phyloP scores from a whole-genome alignment of 1,140 invertebrate genomes.

The Diuraphis noxia region DNA sequence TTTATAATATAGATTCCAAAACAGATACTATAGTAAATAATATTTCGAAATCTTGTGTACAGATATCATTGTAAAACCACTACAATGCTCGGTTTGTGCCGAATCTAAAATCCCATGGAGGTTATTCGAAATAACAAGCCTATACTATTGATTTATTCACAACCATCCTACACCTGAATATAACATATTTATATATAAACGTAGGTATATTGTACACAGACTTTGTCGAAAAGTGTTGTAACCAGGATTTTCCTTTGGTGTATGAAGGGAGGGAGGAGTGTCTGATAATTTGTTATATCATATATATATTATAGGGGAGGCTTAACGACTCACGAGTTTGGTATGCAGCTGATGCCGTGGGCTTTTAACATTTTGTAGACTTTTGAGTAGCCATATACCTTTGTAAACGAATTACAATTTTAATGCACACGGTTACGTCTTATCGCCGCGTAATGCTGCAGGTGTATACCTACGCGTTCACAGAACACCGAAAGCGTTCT shows the following conservation, averaged over 20 bases:
- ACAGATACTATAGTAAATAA: not conserved
- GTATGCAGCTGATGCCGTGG: not conserved
- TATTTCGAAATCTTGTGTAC: not conserved
- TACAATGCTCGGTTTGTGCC: not conserved
- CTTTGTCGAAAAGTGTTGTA: not conserved
- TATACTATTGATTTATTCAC: not conserved
- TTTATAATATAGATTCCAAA: not conserved
- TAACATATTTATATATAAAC: not conserved
- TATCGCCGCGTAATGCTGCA: no score
- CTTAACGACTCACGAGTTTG: not conserved
- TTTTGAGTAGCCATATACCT: not conserved
- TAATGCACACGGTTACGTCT: not conserved
- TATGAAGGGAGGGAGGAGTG: no score
- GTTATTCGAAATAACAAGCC: not conserved
- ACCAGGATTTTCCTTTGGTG: not conserved
- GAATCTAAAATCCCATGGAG: not conserved
- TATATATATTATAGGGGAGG: not conserved
- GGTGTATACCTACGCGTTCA: not conserved
- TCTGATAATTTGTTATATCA: not conserved
- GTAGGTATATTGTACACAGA: not conserved
- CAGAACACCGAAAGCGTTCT: not conserved
- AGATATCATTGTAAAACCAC: not conserved
- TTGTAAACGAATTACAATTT: not conserved
- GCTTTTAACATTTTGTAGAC: not conserved
- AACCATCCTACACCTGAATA: not conserved